These are phyloP conservation scores for Epistrophella euchroma DNA, from an alignment of 2,888 invertebrate species.

Conservation along the genomic window DNA sequence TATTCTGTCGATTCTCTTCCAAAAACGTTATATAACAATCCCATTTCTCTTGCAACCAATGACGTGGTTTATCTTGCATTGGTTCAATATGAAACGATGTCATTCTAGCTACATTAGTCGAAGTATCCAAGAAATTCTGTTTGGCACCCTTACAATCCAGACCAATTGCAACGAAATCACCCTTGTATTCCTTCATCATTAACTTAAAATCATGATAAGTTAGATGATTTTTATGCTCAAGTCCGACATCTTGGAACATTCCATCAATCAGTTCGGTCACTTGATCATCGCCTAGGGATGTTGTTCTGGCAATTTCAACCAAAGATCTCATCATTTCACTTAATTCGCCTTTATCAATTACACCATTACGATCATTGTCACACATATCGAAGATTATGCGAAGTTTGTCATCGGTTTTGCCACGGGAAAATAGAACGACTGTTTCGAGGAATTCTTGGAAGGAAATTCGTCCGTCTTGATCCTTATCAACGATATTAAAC, in stretches of 20 bases:
- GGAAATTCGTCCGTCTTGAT: constrained; percentile 95
- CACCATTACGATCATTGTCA: constrained; percentile 96
- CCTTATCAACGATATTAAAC: constrained; percentile 98
- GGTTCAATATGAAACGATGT: constrained; percentile 96
- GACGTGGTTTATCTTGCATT: constrained; percentile 88
- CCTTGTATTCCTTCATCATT: constrained; percentile 98
- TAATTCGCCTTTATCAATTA: constrained; percentile 96
- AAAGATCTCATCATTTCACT: constrained; percentile 96
- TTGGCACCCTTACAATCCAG: constrained; percentile 97
- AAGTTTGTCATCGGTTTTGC: constrained; percentile 96
- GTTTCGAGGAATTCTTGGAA: constrained; percentile 98
- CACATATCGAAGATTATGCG: constrained; percentile 99
- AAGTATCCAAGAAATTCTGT: constrained; percentile 96
- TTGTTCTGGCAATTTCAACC: constrained; percentile 96
- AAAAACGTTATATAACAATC: constrained; percentile 95
- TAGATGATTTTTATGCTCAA: constrained; percentile 94
- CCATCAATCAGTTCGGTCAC: constrained; percentile 97
- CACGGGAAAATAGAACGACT: constrained; percentile 95
- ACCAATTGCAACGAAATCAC: constrained; percentile 97
- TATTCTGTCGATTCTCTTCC: constrained; percentile 98
- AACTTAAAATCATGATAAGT: constrained; percentile 96
- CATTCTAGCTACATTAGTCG: constrained; percentile 97
- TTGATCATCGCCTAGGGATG: constrained; percentile 94
- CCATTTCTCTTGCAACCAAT: constrained; percentile 91
- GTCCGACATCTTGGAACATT: constrained; percentile 96